Evolutionary conservation across 1,140 invertebrate species (phyloP), one percentile per base, ranked within the genome.

Genomic region (Aricia agestis): DNA sequence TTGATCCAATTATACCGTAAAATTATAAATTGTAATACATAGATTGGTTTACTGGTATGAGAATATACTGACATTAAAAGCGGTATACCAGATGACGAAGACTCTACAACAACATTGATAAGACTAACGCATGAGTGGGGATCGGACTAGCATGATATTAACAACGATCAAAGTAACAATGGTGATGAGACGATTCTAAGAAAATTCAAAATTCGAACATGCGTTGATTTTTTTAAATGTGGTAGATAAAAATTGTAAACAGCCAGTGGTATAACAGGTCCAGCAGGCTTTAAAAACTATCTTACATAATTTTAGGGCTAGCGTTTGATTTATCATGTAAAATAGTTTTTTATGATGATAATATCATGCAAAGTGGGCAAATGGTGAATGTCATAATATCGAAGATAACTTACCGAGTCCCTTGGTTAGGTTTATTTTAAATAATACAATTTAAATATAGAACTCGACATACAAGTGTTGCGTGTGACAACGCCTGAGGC

Each of bases 381-480:
- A 63, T 63, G 59, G 18, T 63, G 19, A 19, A 63, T 63, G 19
- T 63, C 18, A 58, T 63, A 19, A 63, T 11, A 52, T 9, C 3
- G 45, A 63, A 63, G 19, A 63, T 11, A 25, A 63, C 59, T 63
- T 19, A 63, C 59, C 59, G 18, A 63, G 18, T 63, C 59, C 59
- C 59, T 63, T 18, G 59, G 17, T 10, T 25, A 13, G 59, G 19
- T 63, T 63, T 63, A 63, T 63, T 19, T 36, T 25, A 13, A 63
- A 63, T 63, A 63, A 63, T 63, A 63, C 59, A 19, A 19, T 59
- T 59, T 63, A 63, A 63, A 63, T 63, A 19, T 63, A 63, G 10
- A 63, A 19, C 58, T 59, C 7, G 18, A 9, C 18, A 19, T 18
- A 18, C 19, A 19, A 63, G 59, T 59, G 58, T 63, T 63, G 19